These are phyloP conservation scores for Thelaira solivaga DNA, from an alignment of 2,888 invertebrate species.

Conservation along the genomic window DNA sequence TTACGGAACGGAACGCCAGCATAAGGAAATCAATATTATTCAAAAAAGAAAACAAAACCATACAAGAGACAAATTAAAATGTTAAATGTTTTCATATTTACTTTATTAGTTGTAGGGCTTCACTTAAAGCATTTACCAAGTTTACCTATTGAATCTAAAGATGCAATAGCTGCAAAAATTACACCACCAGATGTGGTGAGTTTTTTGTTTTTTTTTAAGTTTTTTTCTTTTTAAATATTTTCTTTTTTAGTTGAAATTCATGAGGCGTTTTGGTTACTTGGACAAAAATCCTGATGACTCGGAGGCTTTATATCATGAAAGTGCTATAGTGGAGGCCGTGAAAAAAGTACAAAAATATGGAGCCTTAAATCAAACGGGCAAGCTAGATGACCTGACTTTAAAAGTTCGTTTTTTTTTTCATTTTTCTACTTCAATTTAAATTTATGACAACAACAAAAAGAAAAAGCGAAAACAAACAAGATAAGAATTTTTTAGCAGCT, in stretches of 20 bases:
- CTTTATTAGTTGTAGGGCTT: not conserved
- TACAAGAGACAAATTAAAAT: conserved; percentile 10
- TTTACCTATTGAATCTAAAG: conserved; percentile 15
- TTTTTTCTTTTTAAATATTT: not conserved
- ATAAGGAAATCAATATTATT: not conserved
- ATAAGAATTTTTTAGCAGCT: too few species aligned
- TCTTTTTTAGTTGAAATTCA: conserved; percentile 80
- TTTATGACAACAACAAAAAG: too few species aligned
- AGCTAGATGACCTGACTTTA: conserved; percentile 81
- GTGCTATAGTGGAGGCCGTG: conserved; percentile 81
- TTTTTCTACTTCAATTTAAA: not conserved
- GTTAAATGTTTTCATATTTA: conserved; percentile 19
- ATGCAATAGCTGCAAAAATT: conserved; percentile 64
- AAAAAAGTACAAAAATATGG: conserved; percentile 85
- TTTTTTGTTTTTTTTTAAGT: not conserved
- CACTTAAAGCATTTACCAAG: not conserved
- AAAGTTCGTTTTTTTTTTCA: conserved; percentile 76
- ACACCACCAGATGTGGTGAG: conserved; percentile 68
- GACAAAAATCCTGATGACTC: conserved; percentile 78
- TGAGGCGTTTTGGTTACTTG: conserved; percentile 85
- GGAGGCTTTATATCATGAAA: conserved; percentile 81
- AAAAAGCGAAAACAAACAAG: not conserved
- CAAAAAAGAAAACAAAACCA: not conserved
- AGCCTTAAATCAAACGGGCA: conserved; percentile 83
- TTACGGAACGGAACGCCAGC: not conserved